A percentile compares a stretch with the other conserved stretches of the same genome.
These are phyloP conservation scores for Tyrannus savana DNA, from an alignment of 2,113 vertebrate species.

Conservation along the genomic window DNA sequence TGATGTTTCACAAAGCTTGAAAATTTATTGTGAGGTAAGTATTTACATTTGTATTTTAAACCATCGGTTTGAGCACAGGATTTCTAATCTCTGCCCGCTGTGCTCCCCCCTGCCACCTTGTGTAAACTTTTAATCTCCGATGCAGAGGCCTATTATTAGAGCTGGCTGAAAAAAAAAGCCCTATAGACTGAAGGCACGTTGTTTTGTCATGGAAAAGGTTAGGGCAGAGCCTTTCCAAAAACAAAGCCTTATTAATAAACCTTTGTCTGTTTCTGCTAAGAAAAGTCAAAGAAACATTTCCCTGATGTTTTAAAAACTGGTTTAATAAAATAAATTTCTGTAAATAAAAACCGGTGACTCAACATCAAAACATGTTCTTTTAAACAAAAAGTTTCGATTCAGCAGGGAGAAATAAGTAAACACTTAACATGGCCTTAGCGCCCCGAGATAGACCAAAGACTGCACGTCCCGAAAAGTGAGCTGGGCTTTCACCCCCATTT, in stretches of 20 bases:
- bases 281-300: not conserved
- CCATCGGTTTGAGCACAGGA: not conserved
- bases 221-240: not conserved
- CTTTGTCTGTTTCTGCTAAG: not conserved
- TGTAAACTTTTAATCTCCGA: slow-evolving; percentile 42
- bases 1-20: not conserved
- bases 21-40: not conserved
- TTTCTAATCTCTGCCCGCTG: slow-evolving; percentile 26
- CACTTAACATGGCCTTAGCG: not conserved
- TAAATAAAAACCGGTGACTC: not conserved
- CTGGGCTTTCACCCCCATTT: not conserved
- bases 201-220: not conserved
- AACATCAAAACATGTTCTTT: not conserved
- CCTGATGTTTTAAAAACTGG: not conserved
- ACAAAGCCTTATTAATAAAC: not conserved
- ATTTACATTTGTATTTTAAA: not conserved
- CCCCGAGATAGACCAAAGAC: not conserved
- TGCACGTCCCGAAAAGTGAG: fast-evolving
- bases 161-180: not conserved
- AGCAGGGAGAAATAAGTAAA: not conserved
- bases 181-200: not conserved
- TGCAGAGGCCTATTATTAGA: slow-evolving; percentile 44
- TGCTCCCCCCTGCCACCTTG: slow-evolving; percentile 14
- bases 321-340: not conserved
- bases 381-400: not conserved